phyloP scores from a whole-genome alignment of 2,888 invertebrate genomes.

The Pseudoips prasinana region DNA sequence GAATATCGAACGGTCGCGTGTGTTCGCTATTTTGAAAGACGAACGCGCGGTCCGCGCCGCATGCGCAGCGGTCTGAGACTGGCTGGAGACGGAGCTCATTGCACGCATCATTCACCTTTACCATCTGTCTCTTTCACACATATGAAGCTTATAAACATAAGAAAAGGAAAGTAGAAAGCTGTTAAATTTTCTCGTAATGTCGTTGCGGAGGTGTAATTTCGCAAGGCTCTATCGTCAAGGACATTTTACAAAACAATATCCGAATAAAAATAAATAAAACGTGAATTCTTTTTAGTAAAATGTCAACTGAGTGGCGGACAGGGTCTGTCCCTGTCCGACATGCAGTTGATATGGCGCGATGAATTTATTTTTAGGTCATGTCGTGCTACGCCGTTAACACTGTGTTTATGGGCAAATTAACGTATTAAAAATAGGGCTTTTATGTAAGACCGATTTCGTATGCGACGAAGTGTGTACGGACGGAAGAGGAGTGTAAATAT shows the following conservation, averaged over 20 bases:
- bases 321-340: slow-evolving; percentile 14
- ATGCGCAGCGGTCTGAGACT: slow-evolving; percentile 72
- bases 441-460: slow-evolving; percentile 18
- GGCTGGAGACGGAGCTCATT: slow-evolving; percentile 60
- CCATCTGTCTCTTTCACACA: slow-evolving; percentile 46
- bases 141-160: slow-evolving; percentile 32
- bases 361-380: slow-evolving; percentile 45
- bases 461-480: slow-evolving; percentile 10
- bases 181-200: slow-evolving; percentile 43
- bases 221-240: slow-evolving; percentile 64
- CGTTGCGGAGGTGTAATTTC: slow-evolving; percentile 59
- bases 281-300: slow-evolving; percentile 46
- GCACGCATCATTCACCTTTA: slow-evolving; percentile 56
- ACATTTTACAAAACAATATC: slow-evolving; percentile 61
- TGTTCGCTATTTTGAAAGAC: slow-evolving; percentile 51
- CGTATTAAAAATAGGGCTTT: slow-evolving; percentile 24
- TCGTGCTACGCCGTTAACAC: slow-evolving; percentile 21
- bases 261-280: slow-evolving; percentile 46
- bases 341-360: slow-evolving; percentile 32
- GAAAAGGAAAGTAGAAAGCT: slow-evolving; percentile 49
- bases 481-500: slow-evolving; percentile 1
- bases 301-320: slow-evolving; percentile 45
- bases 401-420: slow-evolving; percentile 34
- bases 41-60: slow-evolving; percentile 62
- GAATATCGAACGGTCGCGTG: slow-evolving; percentile 51